phyloP scores from a whole-genome alignment of 2,113 vertebrate genomes.

The Carettochelys insculpta region DNA sequence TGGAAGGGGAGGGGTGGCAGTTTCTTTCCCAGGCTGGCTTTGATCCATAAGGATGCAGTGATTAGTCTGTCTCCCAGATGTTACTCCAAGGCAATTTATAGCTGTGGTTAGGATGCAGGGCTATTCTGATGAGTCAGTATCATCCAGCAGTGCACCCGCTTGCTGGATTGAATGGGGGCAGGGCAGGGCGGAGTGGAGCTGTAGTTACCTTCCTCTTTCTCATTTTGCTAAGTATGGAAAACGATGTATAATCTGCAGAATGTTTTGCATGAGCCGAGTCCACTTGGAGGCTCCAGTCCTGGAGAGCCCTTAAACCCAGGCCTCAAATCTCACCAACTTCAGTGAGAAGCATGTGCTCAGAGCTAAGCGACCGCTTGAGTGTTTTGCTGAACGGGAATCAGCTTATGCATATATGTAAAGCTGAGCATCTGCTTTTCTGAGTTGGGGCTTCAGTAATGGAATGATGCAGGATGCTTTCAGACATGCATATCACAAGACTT shows the following conservation, averaged over 20 bases:
- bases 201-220: neutral
- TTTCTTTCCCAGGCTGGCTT: neutral
- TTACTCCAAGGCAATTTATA: neutral
- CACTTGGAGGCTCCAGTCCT: neutral
- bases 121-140: neutral
- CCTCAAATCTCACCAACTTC: neutral
- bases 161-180: neutral
- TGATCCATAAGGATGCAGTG: neutral
- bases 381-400: neutral
- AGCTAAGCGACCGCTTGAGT: fast-evolving
- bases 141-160: neutral
- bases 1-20: neutral
- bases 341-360: neutral
- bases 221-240: neutral
- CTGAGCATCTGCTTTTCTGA: neutral
- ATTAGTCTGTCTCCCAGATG: neutral
- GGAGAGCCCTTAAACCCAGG: neutral
- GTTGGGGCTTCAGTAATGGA: neutral
- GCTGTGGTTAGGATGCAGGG: neutral
- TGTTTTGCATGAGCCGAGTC: neutral
- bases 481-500: neutral
- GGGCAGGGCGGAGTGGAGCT: neutral
- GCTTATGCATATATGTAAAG: neutral
- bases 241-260: neutral
- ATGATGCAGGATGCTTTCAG: neutral